These are phyloP conservation scores for Vireo altiloquus DNA, from an alignment of 2,113 vertebrate species.

Conservation along the genomic window DNA sequence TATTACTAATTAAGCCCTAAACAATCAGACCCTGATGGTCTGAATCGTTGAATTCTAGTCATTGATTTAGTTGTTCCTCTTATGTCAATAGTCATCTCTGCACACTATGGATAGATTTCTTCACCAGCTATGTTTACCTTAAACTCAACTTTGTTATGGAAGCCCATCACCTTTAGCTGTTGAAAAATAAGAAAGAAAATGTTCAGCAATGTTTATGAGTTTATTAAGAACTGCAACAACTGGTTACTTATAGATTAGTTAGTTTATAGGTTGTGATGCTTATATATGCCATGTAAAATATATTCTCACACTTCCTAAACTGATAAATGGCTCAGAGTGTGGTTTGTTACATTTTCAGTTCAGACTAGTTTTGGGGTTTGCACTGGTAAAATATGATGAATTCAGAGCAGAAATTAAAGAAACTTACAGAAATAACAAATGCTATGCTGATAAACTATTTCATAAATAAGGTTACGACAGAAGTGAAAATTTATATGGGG, in stretches of 20 bases:
- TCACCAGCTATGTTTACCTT: neutral
- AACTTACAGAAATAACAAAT: neutral
- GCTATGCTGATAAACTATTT: neutral
- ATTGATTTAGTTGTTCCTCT: neutral
- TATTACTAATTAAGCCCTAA: neutral
- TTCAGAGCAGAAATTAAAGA: neutral
- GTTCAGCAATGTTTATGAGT: neutral
- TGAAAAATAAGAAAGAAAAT: neutral
- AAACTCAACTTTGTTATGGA: neutral
- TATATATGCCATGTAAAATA: neutral
- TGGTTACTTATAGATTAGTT: neutral
- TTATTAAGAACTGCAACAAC: neutral
- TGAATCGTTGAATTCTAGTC: neutral
- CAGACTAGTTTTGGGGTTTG: neutral
- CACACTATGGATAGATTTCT: neutral
- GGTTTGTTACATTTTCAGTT: neutral
- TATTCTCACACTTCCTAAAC: neutral
- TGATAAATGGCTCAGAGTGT: neutral
- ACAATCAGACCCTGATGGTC: neutral
- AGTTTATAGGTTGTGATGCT: neutral
- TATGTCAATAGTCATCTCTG: neutral
- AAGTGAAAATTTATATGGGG: neutral
- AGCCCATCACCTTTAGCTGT: neutral
- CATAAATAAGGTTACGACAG: neutral
- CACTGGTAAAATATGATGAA: neutral